Evolutionary conservation across 1,140 invertebrate species (phyloP).

Genomic region (Cotesia chilonis): DNA sequence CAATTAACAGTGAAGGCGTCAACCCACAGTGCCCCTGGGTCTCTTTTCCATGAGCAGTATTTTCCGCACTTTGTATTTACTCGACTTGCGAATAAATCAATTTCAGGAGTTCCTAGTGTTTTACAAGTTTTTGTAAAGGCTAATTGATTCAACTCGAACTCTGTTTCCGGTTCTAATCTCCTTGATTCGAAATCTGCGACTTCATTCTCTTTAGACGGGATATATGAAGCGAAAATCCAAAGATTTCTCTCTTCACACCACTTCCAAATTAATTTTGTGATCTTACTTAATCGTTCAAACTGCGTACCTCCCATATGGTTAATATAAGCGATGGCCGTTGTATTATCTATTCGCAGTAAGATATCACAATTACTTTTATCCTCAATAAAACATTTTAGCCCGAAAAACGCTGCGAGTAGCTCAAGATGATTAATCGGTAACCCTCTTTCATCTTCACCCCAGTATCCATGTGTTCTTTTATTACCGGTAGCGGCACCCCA

Average conservation of each 20-base stretch:
- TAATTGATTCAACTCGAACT: background rate
- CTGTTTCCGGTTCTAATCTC: background rate
- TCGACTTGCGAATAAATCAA: background rate
- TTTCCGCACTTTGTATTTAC: slow-evolving; percentile 24
- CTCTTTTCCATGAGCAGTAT: slow-evolving; percentile 18
- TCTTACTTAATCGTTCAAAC: slow-evolving; percentile 1
- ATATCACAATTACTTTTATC: background rate
- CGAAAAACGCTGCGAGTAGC: background rate
- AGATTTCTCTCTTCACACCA: slow-evolving; percentile 19
- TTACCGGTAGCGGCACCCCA: background rate
- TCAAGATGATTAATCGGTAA: slow-evolving; percentile 21
- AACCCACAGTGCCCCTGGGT: background rate
- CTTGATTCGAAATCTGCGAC: slow-evolving; percentile 9
- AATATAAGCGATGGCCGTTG: slow-evolving; percentile 11
- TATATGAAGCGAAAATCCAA: slow-evolving; percentile 19
- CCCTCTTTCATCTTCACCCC: background rate
- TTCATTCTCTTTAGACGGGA: background rate
- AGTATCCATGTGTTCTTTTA: background rate
- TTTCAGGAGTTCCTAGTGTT: background rate
- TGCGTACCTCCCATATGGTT: slow-evolving; percentile 20
- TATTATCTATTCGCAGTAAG: slow-evolving; percentile 14
- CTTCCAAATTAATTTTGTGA: background rate
- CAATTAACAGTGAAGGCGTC: slow-evolving; percentile 29
- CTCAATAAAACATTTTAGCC: slow-evolving; percentile 2
- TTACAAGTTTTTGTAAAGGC: background rate